phyloP scores from a whole-genome alignment of 2,113 vertebrate genomes.

The human region GRCh38 chr9:123219501-123220000 shows the following conservation, averaged over 20 bases:
- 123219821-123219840: not conserved
- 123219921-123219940: not conserved
- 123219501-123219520: conserved; percentile 15
- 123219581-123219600: not conserved
- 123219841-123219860: not conserved
- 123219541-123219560: conserved; percentile 5
- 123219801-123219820: conserved; percentile 31
- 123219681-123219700: not conserved
- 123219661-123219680: not conserved
- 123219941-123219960: not conserved
- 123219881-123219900: not conserved
- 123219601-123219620: not conserved
- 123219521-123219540: not conserved
- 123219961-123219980: conserved; percentile 24
- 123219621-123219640: not conserved
- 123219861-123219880: not conserved
- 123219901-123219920: not conserved
- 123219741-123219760: not conserved
- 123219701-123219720: conserved; percentile 2
- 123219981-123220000: conserved; percentile 18
- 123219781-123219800: not conserved
- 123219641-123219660: not conserved
- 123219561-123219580: not conserved
- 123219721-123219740: not conserved
- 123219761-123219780: not conserved